Conservation (phyloP, 2,888 invertebrate genomes). For the Rotaria macrura region DNA sequence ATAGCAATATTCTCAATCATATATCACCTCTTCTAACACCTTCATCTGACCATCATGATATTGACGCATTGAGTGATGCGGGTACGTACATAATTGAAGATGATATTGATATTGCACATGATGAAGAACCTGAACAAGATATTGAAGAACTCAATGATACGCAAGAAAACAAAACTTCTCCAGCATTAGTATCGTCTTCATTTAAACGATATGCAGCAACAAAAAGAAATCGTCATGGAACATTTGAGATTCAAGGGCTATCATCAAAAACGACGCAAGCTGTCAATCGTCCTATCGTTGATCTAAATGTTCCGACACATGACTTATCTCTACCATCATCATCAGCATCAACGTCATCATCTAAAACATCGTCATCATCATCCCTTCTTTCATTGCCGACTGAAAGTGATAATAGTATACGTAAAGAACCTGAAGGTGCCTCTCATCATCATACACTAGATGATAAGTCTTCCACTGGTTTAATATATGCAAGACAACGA, state of each 20-base stretch:
- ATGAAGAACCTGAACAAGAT: not conserved
- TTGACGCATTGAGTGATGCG: conserved; percentile 13
- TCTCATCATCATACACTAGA: not conserved
- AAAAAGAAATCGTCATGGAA: conserved; percentile 9
- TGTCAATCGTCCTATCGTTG: not conserved
- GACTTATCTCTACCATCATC: not conserved
- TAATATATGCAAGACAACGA: not conserved
- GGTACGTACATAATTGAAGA: not conserved
- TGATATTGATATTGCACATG: not conserved
- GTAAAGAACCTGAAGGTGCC: not conserved
- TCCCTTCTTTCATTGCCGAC: not conserved
- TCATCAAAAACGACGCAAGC: not conserved
- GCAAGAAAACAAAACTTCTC: not conserved
- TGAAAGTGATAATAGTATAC: not conserved
- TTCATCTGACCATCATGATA: not conserved
- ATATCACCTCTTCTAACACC: not conserved
- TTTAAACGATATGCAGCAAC: not conserved
- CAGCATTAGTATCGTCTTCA: not conserved
- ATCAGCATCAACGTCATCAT: not conserved
- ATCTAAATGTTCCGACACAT: not conserved
- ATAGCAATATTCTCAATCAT: not conserved
- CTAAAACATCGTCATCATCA: not conserved
- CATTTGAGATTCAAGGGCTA: not conserved
- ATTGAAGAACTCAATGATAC: not conserved
- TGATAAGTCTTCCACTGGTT: not conserved